Evolutionary conservation across 1,140 invertebrate species (phyloP), one percentile per base, ranked within the genome.

Genomic region (Campoletis sonorensis): DNA sequence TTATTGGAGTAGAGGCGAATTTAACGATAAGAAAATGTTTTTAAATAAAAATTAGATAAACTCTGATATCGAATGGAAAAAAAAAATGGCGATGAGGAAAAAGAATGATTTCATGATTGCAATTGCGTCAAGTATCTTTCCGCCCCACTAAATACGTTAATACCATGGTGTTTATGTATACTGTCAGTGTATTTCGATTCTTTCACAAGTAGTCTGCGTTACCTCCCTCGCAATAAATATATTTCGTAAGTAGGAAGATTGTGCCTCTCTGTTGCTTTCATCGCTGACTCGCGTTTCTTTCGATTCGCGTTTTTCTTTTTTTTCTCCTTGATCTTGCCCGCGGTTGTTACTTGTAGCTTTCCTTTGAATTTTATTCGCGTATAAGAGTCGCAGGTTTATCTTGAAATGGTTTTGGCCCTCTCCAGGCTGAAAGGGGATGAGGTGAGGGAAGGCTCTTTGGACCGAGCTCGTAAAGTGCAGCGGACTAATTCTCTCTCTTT

Each of bases 171-270:
- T 10, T 54, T 54, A 33, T 33, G 30, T 33, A 33, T 33, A 33
- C 30, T 33, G 40, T 58, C 13, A 26, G 67, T 33, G 23, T 10
- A 70, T 30, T 70, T n/a, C 15, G 67, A 70, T 70, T 30, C 30
- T 70, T n/a, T 18, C 27, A n/a, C 15, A 30, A 70, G 67, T 70
- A 33, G 26, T 15, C 7, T 67, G 67, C 10, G 67, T 75, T 75
- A 30, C 73, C 54, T 64, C 51, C 73, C 73, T 77, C 30, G 51
- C 73, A 64, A 64, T 64, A 77, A 77, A 77, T 64, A 77, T 58
- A 77, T 77, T 77, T 45, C 5, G 51, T 77, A 77, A 77, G 73
- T 77, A 61, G 26, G 33, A 77, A 70, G 73, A 77, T 61, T 33
- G 61, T 64, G 8, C 21, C 26, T 23, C 49, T 77, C 54, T 10